Base-by-base conservation (phyloP, 2,888 invertebrate genomes). In the Coenonympha arcania region DNA sequence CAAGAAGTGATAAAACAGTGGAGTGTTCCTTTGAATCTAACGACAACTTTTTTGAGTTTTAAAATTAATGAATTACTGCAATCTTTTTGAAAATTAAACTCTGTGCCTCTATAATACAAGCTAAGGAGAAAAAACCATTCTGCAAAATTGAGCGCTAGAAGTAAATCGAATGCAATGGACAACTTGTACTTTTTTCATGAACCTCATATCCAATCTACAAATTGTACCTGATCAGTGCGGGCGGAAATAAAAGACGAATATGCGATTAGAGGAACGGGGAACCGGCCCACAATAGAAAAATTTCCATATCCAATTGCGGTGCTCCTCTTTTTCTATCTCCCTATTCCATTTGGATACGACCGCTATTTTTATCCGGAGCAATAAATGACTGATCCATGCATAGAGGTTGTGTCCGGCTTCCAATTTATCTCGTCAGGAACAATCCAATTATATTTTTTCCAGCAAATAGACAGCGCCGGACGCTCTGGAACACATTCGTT, bases 391-490 rank as follows among this genome's bases (percentile, higher is more conserved):
- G 66, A 66, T 61, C 63, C 66, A 59, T 64, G 64, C 66, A 66
- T 62, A 65, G 63, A 42, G 34, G 63, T 41, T 64, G 57, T 66
- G 65, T 66, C 66, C 59, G 66, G 60, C 63, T 44, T 67, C 68
- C 75, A 79, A 77, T 79, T 77, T 79, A 76, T 78, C 66, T 72
- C 73, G 73, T 71, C 73, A 73, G 73, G 69, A 73, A 75, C 76
- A 73, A 76, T 75, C 78, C 79, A 80, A 80, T 80, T 80, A 79
- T 76, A 73, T 78, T 76, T 78, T 54, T 78, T 73, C 74, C 68
- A 66, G 71, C 69, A 73, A 74, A 77, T 73, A 72, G 75, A 72
- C 73, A 73, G 60, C 51, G 41, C 52, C 55, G 62, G 60, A 69
- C 64, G 64, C 60, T 62, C 61, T 62, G 68, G 62, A 70, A 66